phyloP scores from a whole-genome alignment of 2,888 invertebrate genomes.

The Diploptera punctata region DNA sequence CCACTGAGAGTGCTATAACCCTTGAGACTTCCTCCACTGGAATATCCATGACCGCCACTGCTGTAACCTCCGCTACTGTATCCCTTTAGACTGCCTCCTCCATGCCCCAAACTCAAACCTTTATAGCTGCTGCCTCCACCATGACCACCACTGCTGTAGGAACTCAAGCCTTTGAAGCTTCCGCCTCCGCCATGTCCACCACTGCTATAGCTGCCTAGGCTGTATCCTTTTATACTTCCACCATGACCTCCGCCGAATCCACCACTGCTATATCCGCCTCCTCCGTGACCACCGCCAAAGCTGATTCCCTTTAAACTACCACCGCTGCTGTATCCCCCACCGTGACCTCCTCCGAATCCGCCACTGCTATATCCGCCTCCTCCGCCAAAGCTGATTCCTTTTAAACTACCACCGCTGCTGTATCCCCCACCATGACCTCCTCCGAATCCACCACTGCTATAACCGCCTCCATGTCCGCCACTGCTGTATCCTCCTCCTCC shows the following conservation, averaged over 20 bases:
- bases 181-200: conserved; percentile 11
- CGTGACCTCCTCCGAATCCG: conserved; percentile 14
- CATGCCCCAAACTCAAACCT: too few species aligned
- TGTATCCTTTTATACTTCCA: conserved; percentile 12
- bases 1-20: background rate
- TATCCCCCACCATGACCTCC: conserved; percentile 18
- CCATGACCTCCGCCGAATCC: background rate
- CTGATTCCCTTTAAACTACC: background rate
- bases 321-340: conserved; percentile 6
- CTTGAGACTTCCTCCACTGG: background rate
- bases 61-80: conserved; percentile 11
- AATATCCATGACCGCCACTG: background rate
- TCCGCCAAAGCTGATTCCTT: conserved; percentile 8
- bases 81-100: background rate
- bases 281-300: background rate
- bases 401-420: conserved; percentile 6
- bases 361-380: conserved; percentile 11
- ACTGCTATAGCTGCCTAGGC: conserved; percentile 6
- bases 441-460: background rate
- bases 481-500: conserved; percentile 1
- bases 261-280: background rate
- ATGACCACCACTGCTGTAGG: conserved; percentile 18
- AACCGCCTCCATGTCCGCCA: background rate
- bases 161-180: too few species aligned
- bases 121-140: conserved; percentile 7